Evolutionary conservation across 2,113 vertebrate genomes (phyloP), one percentile per base, ranked within the genome.

Genomic region (Crotophaga sulcirostris): DNA sequence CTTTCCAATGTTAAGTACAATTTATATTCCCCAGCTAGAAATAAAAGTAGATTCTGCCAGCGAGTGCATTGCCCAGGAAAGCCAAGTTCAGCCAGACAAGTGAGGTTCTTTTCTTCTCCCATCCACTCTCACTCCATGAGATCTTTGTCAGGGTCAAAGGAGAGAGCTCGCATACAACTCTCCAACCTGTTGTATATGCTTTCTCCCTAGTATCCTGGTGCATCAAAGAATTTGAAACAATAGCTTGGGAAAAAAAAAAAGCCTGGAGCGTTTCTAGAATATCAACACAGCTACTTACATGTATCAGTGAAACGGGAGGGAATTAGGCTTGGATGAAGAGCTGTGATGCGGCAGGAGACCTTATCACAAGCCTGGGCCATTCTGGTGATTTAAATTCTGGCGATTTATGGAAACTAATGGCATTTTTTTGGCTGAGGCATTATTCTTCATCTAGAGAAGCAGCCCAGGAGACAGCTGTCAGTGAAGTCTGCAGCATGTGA

Each of bases 151-250:
- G 54, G n/a, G n/a, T 34, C 36, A 19, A 76, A 70, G n/a, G n/a
- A 59, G 29, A 54, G 45, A 38, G 51, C 34, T 59, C 23, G 36
- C 1, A 2, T 38, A 14, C 0, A 0, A 36, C 51, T 45, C 44
- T 45, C 9, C 6, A 6, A 6, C 51, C 23, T 26, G 21, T 31
- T 55, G 21, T 11, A 34, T 34, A 16, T 1, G 0, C 29, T 62
- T 60, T 16, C 31, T 42, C 29, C 33, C 34, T 10, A 7, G 1
- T 49, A 17, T 54, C 23, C 55, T 51, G 10, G 13, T 29, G 29
- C 42, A 21, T 63, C 34, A 63, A 51, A 49, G 17, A 36, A 63
- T 49, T 63, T 49, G 21, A 56, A 87, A 81, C 12, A 68, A 63
- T 7, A 55, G 16, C 17, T 24, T 45, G 31, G 8, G 2, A 11